A percentile compares a stretch with the other conserved stretches of the same genome.
phyloP scores from a whole-genome alignment of 2,888 invertebrate genomes.

The Drosophila putrida region DNA sequence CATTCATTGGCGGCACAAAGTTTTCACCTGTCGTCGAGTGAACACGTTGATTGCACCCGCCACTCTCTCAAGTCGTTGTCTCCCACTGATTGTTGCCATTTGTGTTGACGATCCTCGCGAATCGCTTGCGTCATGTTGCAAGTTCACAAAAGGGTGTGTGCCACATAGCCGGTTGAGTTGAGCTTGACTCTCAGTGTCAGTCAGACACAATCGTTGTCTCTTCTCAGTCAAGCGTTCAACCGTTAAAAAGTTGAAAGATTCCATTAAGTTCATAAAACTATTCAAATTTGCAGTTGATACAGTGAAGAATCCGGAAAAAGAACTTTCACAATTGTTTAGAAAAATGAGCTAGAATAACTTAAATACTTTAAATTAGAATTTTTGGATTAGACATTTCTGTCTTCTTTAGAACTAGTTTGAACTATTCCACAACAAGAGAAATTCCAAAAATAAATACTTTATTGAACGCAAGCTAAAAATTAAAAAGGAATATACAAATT shows the following conservation, averaged over 20 bases:
- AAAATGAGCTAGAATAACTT: too few relatives aligned
- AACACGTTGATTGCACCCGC: constrained; percentile 75
- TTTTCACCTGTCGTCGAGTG: constrained; percentile 73
- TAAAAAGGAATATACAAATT: too few relatives aligned
- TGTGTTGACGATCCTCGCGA: constrained; percentile 56
- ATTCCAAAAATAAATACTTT: too few relatives aligned
- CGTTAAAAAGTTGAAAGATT: neutral
- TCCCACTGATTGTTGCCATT: constrained; percentile 72
- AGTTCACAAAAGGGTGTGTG: constrained; percentile 25
- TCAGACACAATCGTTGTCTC: constrained; percentile 10
- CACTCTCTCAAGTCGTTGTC: constrained; percentile 20
- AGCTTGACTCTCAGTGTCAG: constrained; percentile 10
- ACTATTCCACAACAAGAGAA: too few relatives aligned
- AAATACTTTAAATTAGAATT: too few relatives aligned
- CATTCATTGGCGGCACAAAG: constrained; percentile 71
- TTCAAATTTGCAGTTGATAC: neutral
- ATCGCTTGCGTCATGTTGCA: constrained; percentile 49
- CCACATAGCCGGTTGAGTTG: constrained; percentile 6
- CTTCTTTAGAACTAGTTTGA: too few relatives aligned
- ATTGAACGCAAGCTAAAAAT: too few relatives aligned
- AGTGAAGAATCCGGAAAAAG: neutral
- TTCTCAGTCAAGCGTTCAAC: constrained; percentile 47
- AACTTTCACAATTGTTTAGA: too few relatives aligned
- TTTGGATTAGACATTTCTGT: too few relatives aligned
- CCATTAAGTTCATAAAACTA: constrained; percentile 40